Conservation (phyloP, 2,888 invertebrate genomes). For the Alloplasta piceator region DNA sequence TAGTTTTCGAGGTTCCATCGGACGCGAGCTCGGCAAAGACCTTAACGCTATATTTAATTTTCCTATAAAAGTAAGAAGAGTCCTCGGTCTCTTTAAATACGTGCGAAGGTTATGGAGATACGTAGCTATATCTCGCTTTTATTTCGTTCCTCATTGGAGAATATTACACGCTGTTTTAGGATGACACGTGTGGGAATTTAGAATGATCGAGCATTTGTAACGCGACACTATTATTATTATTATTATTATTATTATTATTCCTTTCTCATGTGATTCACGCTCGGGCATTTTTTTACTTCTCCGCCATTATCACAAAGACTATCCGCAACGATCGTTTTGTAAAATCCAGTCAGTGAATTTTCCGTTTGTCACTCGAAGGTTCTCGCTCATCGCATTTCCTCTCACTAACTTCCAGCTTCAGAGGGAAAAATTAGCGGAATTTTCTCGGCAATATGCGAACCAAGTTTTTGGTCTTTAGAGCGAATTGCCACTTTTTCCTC, state of each 20-base stretch:
- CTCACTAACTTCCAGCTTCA: not conserved
- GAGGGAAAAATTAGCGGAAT: too few species aligned
- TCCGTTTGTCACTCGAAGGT: slow-evolving; percentile 66
- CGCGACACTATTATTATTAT: too few species aligned
- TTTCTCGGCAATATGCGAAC: too few species aligned
- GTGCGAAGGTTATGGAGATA: slow-evolving; percentile 45
- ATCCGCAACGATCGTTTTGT: slow-evolving; percentile 38
- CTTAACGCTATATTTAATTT: slow-evolving; percentile 60
- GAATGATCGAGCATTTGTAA: slow-evolving; percentile 11
- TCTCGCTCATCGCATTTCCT: slow-evolving; percentile 15
- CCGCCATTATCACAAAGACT: slow-evolving; percentile 32
- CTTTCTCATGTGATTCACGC: too few species aligned
- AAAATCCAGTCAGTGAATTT: slow-evolving; percentile 66
- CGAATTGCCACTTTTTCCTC: too few species aligned
- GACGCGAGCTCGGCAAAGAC: slow-evolving; percentile 23
- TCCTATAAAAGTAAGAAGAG: slow-evolving; percentile 50
- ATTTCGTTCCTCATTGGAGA: slow-evolving; percentile 45
- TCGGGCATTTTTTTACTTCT: slow-evolving; percentile 6
- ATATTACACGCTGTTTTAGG: slow-evolving; percentile 47
- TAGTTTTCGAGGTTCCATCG: slow-evolving; percentile 1
- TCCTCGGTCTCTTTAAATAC: slow-evolving; percentile 58
- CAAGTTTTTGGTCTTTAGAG: too few species aligned
- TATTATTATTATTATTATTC: too few species aligned
- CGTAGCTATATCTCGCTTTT: slow-evolving; percentile 43
- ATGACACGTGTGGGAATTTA: slow-evolving; percentile 58